A percentile compares a stretch with the other conserved stretches of the same genome.
Evolutionary conservation across 2,888 invertebrate genomes (phyloP).

Genomic region (Cinara cedri): DNA sequence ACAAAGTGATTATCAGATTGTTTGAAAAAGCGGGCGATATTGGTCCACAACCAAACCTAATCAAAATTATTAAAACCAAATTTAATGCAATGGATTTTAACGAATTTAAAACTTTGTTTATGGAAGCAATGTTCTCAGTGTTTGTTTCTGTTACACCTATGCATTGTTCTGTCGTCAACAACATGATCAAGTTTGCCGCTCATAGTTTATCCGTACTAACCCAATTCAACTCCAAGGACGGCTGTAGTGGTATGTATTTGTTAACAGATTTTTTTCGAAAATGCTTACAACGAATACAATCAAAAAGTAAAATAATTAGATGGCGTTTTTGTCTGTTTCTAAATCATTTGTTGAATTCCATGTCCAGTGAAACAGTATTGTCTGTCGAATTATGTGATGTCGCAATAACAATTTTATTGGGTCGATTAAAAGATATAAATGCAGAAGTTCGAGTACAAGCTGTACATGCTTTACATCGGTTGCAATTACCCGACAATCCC

Average conservation of each 20-base stretch:
- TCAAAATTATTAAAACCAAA: conserved; percentile 8
- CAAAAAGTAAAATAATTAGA: conserved; percentile 3
- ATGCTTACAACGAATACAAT: not conserved
- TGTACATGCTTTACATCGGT: conserved; percentile 17
- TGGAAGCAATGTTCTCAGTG: not conserved
- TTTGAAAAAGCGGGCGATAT: conserved; percentile 28
- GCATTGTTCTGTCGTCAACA: not conserved
- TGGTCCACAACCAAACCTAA: not conserved
- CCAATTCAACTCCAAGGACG: not conserved
- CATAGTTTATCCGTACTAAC: not conserved
- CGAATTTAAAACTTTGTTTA: not conserved
- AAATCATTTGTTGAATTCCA: conserved; percentile 22
- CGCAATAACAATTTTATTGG: conserved; percentile 2
- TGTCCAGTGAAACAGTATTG: conserved; percentile 7
- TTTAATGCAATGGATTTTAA: not conserved
- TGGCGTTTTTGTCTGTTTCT: conserved; percentile 41
- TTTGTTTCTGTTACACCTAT: not conserved
- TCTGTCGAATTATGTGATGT: conserved; percentile 35
- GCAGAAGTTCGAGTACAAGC: conserved; percentile 41
- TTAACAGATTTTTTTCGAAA: conserved; percentile 8
- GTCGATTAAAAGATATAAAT: conserved; percentile 30
- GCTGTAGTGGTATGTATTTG: conserved; percentile 20
- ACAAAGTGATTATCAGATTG: conserved; percentile 19
- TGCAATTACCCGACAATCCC: conserved; percentile 12
- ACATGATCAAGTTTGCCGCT: conserved; percentile 45